Conservation (phyloP, 2,888 invertebrate species). For the Saturnia japonica region DNA sequence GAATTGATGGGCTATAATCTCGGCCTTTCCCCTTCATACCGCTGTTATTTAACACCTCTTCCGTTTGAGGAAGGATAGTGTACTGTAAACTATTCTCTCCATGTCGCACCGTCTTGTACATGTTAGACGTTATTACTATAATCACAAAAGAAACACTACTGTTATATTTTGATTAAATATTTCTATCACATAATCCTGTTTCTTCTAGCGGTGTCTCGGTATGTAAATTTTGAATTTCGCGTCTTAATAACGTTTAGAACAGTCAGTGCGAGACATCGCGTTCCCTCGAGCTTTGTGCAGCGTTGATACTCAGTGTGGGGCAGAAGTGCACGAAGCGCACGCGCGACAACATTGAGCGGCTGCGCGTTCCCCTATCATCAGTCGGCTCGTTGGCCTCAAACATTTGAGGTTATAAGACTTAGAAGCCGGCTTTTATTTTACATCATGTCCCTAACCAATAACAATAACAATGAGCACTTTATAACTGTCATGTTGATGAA, state of each 20-base stretch:
- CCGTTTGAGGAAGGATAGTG: constrained; percentile 87
- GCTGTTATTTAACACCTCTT: constrained; percentile 83
- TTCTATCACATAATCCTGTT: constrained; percentile 68
- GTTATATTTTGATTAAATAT: constrained; percentile 49
- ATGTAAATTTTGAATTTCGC: constrained; percentile 42
- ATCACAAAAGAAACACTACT: constrained; percentile 67
- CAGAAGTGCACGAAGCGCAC: constrained; percentile 50
- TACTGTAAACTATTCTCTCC: constrained; percentile 89
- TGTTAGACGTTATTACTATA: constrained; percentile 63
- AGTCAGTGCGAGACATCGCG: constrained; percentile 61
- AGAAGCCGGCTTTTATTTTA: constrained; percentile 67
- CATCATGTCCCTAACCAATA: constrained; percentile 54
- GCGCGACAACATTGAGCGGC: constrained; percentile 78
- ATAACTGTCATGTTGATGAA: constrained; percentile 36
- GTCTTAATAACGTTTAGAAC: constrained; percentile 53
- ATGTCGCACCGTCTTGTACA: constrained; percentile 89
- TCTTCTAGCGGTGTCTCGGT: constrained; percentile 39
- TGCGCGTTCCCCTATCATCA: constrained; percentile 63
- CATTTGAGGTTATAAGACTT: constrained; percentile 78
- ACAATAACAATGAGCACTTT: constrained; percentile 64
- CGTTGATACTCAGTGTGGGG: constrained; percentile 47
- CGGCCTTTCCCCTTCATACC: constrained; percentile 80
- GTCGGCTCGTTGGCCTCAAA: constrained; percentile 49
- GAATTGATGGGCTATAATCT: constrained; percentile 76
- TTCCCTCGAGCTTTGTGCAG: constrained; percentile 69